phyloP scores from a whole-genome alignment of 2,797 vertebrate species.

The Novumbra hubbsi region DNA sequence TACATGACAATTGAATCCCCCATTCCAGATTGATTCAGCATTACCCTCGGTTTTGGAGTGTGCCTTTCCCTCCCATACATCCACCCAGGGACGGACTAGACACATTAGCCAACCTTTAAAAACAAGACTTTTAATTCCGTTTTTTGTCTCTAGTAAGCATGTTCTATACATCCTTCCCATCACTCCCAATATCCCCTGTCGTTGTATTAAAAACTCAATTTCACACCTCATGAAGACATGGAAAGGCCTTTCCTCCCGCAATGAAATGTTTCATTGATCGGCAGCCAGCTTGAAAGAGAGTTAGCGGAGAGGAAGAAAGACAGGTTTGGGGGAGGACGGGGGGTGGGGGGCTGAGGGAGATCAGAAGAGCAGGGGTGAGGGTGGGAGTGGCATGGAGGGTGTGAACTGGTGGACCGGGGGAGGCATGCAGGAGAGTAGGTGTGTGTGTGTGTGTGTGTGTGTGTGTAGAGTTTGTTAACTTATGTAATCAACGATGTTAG shows the following conservation, averaged over 20 bases:
- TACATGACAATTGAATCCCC: too few species aligned
- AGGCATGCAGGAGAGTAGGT: not conserved
- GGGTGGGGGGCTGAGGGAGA: not conserved
- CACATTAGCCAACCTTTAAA: constrained; percentile 16
- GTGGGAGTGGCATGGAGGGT: too few species aligned
- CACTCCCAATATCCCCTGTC: constrained; percentile 4
- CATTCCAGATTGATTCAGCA: too few species aligned
- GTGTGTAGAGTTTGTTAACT: too few species aligned
- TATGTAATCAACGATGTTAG: too few species aligned
- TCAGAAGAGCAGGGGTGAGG: not conserved
- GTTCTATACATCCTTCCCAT: constrained; percentile 18
- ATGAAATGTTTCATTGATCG: constrained; percentile 25
- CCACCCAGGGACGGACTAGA: not conserved
- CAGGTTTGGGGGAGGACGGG: not conserved
- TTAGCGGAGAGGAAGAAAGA: not conserved
- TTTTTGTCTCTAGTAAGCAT: constrained; percentile 6
- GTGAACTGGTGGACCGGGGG: not conserved
- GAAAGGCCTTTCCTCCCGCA: constrained; percentile 13
- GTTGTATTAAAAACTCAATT: constrained; percentile 44
- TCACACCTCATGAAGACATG: constrained; percentile 41
- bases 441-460: too few species aligned
- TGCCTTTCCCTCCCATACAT: too few species aligned
- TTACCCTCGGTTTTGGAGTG: too few species aligned
- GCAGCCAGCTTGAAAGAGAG: constrained; percentile 13
- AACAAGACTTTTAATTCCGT: constrained; percentile 19